Conservation (phyloP, 1,140 invertebrate genomes). For the Hypsibius dujardini region DNA sequence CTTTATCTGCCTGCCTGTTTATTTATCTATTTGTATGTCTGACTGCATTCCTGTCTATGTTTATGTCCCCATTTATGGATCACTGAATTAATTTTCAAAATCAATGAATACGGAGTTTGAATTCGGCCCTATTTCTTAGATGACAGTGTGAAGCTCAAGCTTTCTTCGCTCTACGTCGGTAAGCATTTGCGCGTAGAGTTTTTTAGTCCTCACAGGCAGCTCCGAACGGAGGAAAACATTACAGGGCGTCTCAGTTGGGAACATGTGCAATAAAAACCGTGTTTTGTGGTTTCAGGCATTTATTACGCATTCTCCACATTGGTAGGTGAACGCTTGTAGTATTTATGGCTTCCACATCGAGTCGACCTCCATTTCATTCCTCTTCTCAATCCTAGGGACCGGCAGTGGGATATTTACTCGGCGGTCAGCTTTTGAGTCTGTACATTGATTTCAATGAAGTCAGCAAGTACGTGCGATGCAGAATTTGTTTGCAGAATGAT, state of each 20-base stretch:
- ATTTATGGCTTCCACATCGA: too few relatives aligned
- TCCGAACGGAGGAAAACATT: too few relatives aligned
- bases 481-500: neutral
- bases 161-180: conserved; percentile 60
- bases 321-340: conserved; percentile 17
- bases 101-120: neutral
- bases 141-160: conserved; percentile 63
- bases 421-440: conserved; percentile 63
- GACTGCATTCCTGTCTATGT: too few relatives aligned
- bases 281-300: conserved; percentile 44
- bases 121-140: conserved; percentile 38
- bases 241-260: too few relatives aligned
- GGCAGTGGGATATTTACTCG: conserved; percentile 69
- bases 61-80: neutral
- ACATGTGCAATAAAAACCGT: neutral
- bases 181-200: conserved; percentile 26
- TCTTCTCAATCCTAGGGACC: conserved; percentile 41
- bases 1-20: too few relatives aligned
- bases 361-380: too few relatives aligned
- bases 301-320: conserved; percentile 84
- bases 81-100: neutral
- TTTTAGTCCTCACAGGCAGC: neutral
- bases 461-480: neutral
- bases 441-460: conserved; percentile 60
- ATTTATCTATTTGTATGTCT: too few relatives aligned